Evolutionary conservation across 2,797 vertebrate species (phyloP), one percentile per base, ranked within the genome.

Genomic region (Pitangus sulphuratus): DNA sequence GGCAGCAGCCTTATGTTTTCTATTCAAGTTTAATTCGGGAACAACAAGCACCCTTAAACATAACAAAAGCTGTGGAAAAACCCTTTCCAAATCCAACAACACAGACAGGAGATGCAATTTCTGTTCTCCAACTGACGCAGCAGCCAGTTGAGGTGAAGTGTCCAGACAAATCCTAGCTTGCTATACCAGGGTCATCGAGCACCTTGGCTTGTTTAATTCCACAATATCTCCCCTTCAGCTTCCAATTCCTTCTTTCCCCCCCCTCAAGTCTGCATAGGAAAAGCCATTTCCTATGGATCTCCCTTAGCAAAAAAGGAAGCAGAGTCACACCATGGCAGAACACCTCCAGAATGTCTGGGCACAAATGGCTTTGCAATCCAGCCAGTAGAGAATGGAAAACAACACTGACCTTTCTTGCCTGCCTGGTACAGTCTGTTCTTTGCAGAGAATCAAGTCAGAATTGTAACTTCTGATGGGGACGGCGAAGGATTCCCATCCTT

Each of bases 11-110:
- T 90, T 40, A 3, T 48, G 60, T 91, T 87, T 92, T 76, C 94
- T 96, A 71, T 94, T 94, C 82, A 86, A 93, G 76, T 82, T 84
- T 92, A 68, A 95, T 92, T 91, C 50, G 81, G 87, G 77, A 95
- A 89, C 75, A 95, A 90, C 87, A 85, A 60, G 65, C 54, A 78
- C 61, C 40, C 89, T 87, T 78, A 89, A 96, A 88, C 85, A 87
- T 58, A 83, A 95, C 64, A 93, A 95, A 96, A 93, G 78, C 91
- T 72, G 86, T 81, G 96, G 95, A 97, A 97, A 96, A 95, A 81
- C 88, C 94, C 94, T 85, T 95, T 78, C 75, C 71, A 69, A 84
- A 87, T 95, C 72, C 81, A 87, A 28, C 92, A 87, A 19, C 64
- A 58, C 4, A 20, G 89, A 81, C 62, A 11, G 95, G 86, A 95